Conservation (phyloP, 1,140 invertebrate species). For the Calycopis cecrops region DNA sequence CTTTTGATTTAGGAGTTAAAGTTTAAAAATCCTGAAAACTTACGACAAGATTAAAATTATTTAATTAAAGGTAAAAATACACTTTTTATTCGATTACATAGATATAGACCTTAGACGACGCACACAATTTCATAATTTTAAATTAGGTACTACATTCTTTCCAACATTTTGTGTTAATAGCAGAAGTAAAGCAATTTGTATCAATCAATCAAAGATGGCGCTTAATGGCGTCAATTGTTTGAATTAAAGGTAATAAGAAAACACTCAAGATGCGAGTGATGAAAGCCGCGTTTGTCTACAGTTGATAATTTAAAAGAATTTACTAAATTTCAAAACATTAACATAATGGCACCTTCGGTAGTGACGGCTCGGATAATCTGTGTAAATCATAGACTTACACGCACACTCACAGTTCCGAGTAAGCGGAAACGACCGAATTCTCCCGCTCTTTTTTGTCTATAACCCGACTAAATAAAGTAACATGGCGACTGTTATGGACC, state of each 20-base stretch:
- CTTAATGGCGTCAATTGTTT: not conserved
- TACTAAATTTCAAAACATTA: constrained; percentile 22
- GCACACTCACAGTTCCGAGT: constrained; percentile 55
- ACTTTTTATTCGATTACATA: too few species aligned
- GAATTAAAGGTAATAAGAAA: constrained; percentile 6
- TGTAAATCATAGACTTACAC: constrained; percentile 58
- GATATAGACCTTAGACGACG: too few species aligned
- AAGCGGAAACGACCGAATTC: constrained; percentile 59
- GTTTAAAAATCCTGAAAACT: too few species aligned
- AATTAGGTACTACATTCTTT: too few species aligned
- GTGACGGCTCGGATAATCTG: constrained; percentile 39
- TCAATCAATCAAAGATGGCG: constrained; percentile 8
- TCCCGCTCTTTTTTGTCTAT: constrained; percentile 54
- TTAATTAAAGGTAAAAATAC: too few species aligned
- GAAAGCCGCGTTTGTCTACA: constrained; percentile 7
- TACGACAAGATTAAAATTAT: too few species aligned
- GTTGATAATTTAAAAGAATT: constrained; percentile 10
- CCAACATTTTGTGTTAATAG: too few species aligned
- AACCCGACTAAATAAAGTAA: constrained; percentile 30
- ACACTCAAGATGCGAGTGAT: constrained; percentile 4
- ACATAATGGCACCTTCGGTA: constrained; percentile 24
- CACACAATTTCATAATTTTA: too few species aligned
- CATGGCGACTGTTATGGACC: too few species aligned
- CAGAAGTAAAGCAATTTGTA: not conserved
- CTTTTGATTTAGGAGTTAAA: too few species aligned